Percentiles rank a stretch among this genome's conserved stretches.
Conservation (phyloP, 2,113 vertebrate species). For the Arenaria interpres region DNA sequence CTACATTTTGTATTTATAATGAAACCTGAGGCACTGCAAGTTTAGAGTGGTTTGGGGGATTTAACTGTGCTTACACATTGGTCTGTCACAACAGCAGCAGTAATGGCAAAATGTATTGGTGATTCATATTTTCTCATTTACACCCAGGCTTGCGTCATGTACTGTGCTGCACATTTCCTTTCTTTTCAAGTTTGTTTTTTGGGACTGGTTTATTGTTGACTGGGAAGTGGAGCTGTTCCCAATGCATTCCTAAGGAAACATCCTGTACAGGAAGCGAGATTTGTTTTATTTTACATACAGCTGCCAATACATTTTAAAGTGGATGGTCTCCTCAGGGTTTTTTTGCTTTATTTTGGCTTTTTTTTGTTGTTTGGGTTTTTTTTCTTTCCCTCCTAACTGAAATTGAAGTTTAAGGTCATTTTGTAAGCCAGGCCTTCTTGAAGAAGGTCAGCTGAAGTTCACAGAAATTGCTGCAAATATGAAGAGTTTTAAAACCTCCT, state of each 20-base stretch:
- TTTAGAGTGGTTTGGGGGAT: background rate
- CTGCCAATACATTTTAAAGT: constrained; percentile 23
- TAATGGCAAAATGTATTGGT: background rate
- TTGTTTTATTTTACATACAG: constrained; percentile 28
- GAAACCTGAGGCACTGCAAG: background rate
- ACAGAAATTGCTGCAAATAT: background rate
- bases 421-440: background rate
- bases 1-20: background rate
- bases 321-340: background rate
- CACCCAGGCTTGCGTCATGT: constrained; percentile 29
- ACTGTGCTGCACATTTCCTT: background rate
- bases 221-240: constrained; percentile 31
- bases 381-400: background rate
- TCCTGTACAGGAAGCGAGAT: constrained; percentile 48
- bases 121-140: constrained; percentile 36
- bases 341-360: background rate
- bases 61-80: background rate
- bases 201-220: background rate
- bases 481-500: background rate
- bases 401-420: background rate
- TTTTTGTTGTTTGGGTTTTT: background rate
- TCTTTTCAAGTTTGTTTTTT: constrained; percentile 53
- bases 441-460: background rate
- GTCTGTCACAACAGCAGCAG: background rate
- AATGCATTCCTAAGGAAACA: constrained; percentile 17